These are phyloP conservation scores for Caranx melampygus DNA, from an alignment of 2,113 vertebrate genomes.

Conservation along the genomic window DNA sequence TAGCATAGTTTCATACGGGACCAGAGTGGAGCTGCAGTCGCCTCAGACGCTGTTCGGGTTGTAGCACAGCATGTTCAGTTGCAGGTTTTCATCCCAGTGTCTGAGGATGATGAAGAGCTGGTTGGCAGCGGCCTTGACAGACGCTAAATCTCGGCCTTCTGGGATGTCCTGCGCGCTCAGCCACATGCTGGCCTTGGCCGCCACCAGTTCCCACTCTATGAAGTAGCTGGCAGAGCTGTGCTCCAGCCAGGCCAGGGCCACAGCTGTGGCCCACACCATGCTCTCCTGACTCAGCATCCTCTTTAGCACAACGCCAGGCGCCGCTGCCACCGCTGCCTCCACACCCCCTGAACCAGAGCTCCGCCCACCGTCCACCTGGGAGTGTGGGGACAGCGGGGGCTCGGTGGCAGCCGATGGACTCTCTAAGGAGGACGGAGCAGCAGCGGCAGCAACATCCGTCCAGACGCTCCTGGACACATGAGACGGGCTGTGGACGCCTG, in stretches of 20 bases:
- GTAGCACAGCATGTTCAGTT: constrained; percentile 97
- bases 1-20: constrained; percentile 71
- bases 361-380: constrained; percentile 38
- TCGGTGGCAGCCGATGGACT: constrained; percentile 68
- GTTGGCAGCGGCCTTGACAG: constrained; percentile 89
- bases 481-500: constrained; percentile 41
- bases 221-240: constrained; percentile 94
- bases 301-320: constrained; percentile 43
- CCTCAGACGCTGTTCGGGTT: constrained; percentile 90
- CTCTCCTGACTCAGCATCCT: constrained; percentile 81
- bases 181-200: constrained; percentile 94
- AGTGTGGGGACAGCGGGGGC: constrained; percentile 4
- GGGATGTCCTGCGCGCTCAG: constrained; percentile 88
- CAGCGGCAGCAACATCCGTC: constrained; percentile 24
- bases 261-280: constrained; percentile 93
- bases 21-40: background rate
- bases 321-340: background rate
- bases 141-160: constrained; percentile 83
- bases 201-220: constrained; percentile 95
- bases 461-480: constrained; percentile 58
- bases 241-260: constrained; percentile 96
- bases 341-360: constrained; percentile 34
- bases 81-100: constrained; percentile 97
- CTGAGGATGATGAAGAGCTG: constrained; percentile 97
- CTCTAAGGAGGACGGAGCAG: constrained; percentile 45